A percentile compares a stretch with the other conserved stretches of the same genome.
Evolutionary conservation across 2,797 vertebrate genomes (phyloP).

Genomic region (Heterohyrax brucei): DNA sequence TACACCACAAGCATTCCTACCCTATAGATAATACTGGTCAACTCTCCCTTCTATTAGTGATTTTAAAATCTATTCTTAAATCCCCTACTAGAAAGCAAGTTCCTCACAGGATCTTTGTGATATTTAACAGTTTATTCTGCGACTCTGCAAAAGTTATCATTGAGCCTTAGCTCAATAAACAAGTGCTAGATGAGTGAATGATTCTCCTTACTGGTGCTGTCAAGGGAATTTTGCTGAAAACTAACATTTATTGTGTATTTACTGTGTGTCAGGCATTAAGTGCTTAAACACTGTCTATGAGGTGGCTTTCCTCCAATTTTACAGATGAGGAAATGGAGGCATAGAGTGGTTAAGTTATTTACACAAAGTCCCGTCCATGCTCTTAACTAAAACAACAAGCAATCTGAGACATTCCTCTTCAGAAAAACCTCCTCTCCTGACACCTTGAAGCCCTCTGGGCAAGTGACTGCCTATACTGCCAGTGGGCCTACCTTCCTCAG

Average conservation of each 20-base stretch:
- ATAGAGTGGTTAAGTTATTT: background rate
- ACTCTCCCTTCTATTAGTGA: background rate
- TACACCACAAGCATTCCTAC: too few species aligned
- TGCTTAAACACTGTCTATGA: background rate
- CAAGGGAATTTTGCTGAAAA: background rate
- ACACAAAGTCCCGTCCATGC: background rate
- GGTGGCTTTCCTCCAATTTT: too few species aligned
- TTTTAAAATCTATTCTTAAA: background rate
- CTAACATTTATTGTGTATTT: background rate
- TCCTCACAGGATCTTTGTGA: background rate
- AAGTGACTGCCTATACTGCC: background rate
- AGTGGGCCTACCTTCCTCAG: background rate
- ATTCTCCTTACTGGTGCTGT: background rate
- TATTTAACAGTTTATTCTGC: background rate
- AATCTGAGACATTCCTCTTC: background rate
- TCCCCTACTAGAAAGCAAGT: background rate
- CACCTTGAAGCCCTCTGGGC: background rate
- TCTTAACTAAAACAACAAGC: background rate
- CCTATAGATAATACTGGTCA: background rate
- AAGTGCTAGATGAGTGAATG: background rate
- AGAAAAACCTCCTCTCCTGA: background rate
- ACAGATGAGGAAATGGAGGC: background rate
- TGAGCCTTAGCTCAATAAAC: background rate
- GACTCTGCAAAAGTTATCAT: background rate
- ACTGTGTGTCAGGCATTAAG: background rate